Evolutionary conservation across 2,797 vertebrate genomes (phyloP), one percentile per base, ranked within the genome.

Genomic region (Picus viridis): DNA sequence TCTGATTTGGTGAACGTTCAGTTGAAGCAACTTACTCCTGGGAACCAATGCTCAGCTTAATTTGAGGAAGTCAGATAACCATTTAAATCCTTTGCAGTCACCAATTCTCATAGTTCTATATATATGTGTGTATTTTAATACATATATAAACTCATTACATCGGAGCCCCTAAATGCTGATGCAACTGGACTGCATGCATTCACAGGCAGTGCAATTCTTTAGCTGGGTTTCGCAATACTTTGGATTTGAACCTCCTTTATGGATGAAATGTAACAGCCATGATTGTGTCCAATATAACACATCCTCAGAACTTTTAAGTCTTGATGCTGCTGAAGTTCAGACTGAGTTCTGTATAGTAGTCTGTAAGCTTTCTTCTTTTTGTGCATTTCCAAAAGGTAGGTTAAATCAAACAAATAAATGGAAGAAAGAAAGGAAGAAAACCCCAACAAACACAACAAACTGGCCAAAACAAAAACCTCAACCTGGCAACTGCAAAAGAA

Each of bases 401-500:
- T 51, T 83, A 47, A 75, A 69, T 43, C 23, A 68, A 87, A 76
- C 24, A 32, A 83, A 95, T 10, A 19, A 91, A 73, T 29, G 39
- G 4, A 18, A 18, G 22, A 39, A 1, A 65, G 27, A 47, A 47
- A 47, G 45, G 7, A 20, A 47, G 45, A 47, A 47, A 47, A 36
- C 26, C 13, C 24, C 15, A 54, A 27, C 30, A n/a, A 34, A 32
- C 19, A 59, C 36, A 36, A 61, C 34, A 13, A 23, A 11, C 0
- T 2, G 14, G 19, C 8, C 39, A 10, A 74, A 81, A 92, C 71
- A 89, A 94, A 92, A 91, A 71, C 69, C 82, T 95, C 79, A 94
- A 61, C 45, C 59, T 92, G 73, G 49, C 53, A 88, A 73, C 93
- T 92, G 53, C 47, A 86, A 69, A 96, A 90, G 58, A 61, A 91